A percentile compares a stretch with the other conserved stretches of the same genome.
Conservation (phyloP, 2,888 invertebrate species). For the Chaetogeoica ovagalla region DNA sequence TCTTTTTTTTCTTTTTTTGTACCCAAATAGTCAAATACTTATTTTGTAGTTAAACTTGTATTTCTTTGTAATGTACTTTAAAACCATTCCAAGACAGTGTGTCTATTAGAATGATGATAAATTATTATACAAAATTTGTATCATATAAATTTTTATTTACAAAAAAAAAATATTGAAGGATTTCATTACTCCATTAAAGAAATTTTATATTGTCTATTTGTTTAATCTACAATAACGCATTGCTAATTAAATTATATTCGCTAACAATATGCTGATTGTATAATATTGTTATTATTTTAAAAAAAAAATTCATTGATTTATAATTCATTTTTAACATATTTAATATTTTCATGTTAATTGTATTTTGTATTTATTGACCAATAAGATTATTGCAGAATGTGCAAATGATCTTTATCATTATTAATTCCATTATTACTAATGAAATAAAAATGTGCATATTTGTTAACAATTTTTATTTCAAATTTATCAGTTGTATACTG, state of each 20-base stretch:
- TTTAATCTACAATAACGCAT: background rate
- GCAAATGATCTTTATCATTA: background rate
- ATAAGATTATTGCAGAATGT: background rate
- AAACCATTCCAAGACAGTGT: slow-evolving; percentile 36
- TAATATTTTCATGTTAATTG: too few relatives aligned
- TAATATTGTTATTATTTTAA: too few relatives aligned
- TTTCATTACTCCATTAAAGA: too few relatives aligned
- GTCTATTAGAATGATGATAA: background rate
- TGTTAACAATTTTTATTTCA: slow-evolving; percentile 20
- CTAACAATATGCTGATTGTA: too few relatives aligned
- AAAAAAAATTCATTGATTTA: background rate
- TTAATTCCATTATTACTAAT: background rate
- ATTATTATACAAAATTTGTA: background rate
- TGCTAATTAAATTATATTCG: background rate
- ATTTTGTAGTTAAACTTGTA: background rate
- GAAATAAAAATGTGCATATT: slow-evolving; percentile 5
- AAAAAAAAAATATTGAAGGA: background rate
- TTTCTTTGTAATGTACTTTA: slow-evolving; percentile 1
- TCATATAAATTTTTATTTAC: background rate
- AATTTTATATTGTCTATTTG: background rate
- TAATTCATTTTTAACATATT: background rate
- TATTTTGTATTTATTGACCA: background rate
- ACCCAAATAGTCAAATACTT: background rate
- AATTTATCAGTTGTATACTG: slow-evolving; percentile 17
- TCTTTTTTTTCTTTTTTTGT: background rate